These are phyloP conservation scores for Felis chaus DNA, from an alignment of 2,113 vertebrate genomes.

Conservation along the genomic window DNA sequence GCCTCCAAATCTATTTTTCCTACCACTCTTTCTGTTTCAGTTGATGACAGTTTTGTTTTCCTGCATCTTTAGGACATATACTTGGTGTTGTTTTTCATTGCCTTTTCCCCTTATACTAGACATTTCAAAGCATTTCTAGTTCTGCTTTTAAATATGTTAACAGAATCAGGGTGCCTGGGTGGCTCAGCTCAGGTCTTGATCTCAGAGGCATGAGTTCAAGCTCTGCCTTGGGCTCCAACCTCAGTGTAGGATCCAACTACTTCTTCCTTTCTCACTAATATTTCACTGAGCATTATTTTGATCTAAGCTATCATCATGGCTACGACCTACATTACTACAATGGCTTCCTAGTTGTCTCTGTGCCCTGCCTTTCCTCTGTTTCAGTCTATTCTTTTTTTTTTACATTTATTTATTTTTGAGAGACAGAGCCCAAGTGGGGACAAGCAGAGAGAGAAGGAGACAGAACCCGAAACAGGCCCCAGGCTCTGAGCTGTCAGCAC, in stretches of 20 bases:
- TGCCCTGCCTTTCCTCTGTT: neutral
- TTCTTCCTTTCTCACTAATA: neutral
- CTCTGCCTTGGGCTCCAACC: no score
- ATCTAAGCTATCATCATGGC: neutral
- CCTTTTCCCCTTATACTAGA: neutral
- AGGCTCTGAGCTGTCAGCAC: no score
- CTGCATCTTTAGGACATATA: neutral
- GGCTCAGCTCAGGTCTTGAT: no score
- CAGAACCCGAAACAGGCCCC: no score
- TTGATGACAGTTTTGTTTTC: neutral
- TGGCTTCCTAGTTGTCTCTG: neutral
- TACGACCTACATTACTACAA: neutral
- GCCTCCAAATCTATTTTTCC: neutral
- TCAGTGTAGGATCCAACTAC: neutral
- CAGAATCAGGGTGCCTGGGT: no score
- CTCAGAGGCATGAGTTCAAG: no score
- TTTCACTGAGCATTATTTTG: neutral
- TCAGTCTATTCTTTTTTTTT: no score
- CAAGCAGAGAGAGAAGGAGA: no score
- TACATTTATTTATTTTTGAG: no score
- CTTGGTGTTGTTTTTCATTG: neutral
- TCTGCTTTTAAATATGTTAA: neutral
- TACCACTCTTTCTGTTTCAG: neutral
- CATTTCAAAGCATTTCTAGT: neutral
- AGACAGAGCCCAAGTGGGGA: no score